Percentiles rank a stretch among this genome's conserved stretches.
Conservation (phyloP, 2,888 invertebrate genomes). For the Penaeus monodon region DNA sequence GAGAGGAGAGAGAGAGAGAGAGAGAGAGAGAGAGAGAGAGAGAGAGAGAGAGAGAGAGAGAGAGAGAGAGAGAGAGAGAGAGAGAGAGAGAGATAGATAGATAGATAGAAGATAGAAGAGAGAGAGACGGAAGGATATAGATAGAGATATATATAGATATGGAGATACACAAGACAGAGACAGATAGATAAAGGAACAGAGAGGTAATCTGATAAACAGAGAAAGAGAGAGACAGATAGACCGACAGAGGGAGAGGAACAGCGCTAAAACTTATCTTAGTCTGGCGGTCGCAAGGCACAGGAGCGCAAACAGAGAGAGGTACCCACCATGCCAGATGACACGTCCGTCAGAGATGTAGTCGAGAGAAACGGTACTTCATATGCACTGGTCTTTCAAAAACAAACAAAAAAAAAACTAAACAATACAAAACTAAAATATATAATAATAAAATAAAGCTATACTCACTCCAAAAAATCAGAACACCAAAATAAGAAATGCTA, state of each 20-base stretch:
- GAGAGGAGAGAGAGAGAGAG: background rate
- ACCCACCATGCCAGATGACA: no score
- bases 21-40: background rate
- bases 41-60: background rate
- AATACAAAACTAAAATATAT: no score
- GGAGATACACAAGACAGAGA: background rate
- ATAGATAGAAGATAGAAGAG: background rate
- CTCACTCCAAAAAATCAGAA: no score
- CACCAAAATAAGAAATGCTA: no score
- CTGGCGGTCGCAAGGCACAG: no score
- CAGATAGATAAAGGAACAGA: background rate
- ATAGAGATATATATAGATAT: background rate
- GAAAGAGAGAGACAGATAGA: slow-evolving; percentile 4
- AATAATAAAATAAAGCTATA: no score
- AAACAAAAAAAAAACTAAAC: no score
- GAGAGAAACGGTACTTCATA: no score
- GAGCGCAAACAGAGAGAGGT: no score
- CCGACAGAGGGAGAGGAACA: background rate
- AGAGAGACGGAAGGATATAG: background rate
- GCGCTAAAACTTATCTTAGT: no score
- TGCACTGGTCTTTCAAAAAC: no score
- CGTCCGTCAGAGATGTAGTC: no score
- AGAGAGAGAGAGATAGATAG: background rate
- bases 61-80: slow-evolving; percentile 65
- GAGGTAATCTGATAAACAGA: background rate